Evolutionary conservation across 2,888 invertebrate species (phyloP).

Genomic region (Bursaphelenchus okinawaensis): DNA sequence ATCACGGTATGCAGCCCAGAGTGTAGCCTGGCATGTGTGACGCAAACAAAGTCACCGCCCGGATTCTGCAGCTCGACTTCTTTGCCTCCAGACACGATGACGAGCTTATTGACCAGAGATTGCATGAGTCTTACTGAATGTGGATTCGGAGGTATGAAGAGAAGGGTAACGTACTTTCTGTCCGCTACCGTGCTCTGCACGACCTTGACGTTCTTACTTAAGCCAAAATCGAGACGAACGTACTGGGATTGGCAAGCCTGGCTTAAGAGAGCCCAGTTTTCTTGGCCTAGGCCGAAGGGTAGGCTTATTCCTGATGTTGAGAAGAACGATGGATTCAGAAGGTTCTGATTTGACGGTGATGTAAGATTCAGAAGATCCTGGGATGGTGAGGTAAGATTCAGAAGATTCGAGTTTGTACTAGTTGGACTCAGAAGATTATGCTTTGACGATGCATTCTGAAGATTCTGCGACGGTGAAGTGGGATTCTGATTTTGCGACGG

Average conservation of each 20-base stretch:
- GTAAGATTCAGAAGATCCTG: neutral
- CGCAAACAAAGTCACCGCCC: slow-evolving; percentile 24
- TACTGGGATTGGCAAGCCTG: slow-evolving; percentile 29
- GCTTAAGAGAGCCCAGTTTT: slow-evolving; percentile 14
- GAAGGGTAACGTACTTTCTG: slow-evolving; percentile 11
- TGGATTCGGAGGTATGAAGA: slow-evolving; percentile 23
- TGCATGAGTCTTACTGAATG: slow-evolving; percentile 20
- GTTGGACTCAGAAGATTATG: no score
- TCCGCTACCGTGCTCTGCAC: slow-evolving; percentile 17
- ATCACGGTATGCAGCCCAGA: slow-evolving; percentile 21
- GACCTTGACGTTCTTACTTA: slow-evolving; percentile 27
- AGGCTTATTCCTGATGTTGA: neutral
- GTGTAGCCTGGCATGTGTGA: slow-evolving; percentile 9
- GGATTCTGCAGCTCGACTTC: slow-evolving; percentile 22
- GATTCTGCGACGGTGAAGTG: no score
- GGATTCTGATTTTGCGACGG: no score
- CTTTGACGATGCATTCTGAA: no score
- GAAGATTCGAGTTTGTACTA: neutral
- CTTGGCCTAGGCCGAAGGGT: neutral
- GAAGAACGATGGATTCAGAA: neutral
- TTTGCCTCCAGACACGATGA: slow-evolving; percentile 14
- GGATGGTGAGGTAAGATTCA: neutral
- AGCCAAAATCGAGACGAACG: slow-evolving; percentile 25
- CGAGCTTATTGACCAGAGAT: slow-evolving; percentile 18
- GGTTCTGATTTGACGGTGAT: neutral